Evolutionary conservation across 2,113 vertebrate species (phyloP).

Genomic region (Scortum barcoo): DNA sequence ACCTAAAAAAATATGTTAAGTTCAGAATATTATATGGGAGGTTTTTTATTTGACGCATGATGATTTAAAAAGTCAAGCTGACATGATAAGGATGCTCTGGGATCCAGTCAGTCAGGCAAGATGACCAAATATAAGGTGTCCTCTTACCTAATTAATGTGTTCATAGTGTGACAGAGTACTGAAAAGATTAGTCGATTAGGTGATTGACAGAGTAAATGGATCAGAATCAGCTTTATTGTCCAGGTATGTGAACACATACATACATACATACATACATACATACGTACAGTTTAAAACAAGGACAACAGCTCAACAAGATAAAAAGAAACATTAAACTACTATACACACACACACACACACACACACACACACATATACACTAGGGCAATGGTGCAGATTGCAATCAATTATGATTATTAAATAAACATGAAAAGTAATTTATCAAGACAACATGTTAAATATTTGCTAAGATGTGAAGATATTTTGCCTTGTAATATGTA

Average conservation of each 20-base stretch:
- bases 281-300: too few species aligned
- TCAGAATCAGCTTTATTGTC: not conserved
- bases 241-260: too few species aligned
- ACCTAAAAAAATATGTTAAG: not conserved
- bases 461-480: not conserved
- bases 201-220: not conserved
- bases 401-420: too few species aligned
- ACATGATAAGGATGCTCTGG: not conserved
- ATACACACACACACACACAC: too few species aligned
- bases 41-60: not conserved
- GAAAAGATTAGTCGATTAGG: not conserved
- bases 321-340: too few species aligned
- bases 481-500: not conserved
- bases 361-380: too few species aligned
- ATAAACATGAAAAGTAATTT: not conserved
- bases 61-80: not conserved
- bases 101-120: not conserved
- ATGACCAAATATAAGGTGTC: not conserved
- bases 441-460: not conserved
- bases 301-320: too few species aligned
- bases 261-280: too few species aligned
- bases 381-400: too few species aligned
- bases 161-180: not conserved
- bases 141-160: not conserved
- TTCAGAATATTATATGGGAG: not conserved